Evolutionary conservation across 2,888 invertebrate species (phyloP), one percentile per base, ranked within the genome.

Genomic region (Acleris laterana): DNA sequence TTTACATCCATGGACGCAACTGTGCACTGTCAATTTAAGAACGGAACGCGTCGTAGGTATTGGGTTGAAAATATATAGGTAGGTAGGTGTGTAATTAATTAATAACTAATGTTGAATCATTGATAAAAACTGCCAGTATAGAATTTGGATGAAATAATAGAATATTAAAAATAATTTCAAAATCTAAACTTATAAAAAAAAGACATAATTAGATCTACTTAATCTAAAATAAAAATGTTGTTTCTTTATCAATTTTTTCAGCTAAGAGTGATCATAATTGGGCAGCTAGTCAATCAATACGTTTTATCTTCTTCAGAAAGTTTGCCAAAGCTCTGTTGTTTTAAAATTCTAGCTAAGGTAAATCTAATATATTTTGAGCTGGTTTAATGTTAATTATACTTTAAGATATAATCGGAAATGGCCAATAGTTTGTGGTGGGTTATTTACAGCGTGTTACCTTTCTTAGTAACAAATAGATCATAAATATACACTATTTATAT

Each of bases 261-360:
- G 3, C 17, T 46, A 55, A 60, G 1, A 49, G 19, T 44, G 49
- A 55, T 65, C 64, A 65, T 60, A 60, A 60, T 49, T 32, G 49
- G 53, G 52, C 53, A 58, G 49, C 64, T 65, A 65, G 64, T 65
- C 64, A 65, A 46, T 48, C 57, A 52, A 46, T 48, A 42, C 13
- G 57, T 46, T 42, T 53, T 63, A 38, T 59, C 38, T 48, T 59
- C 38, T n/a, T 62, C 44, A 52, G 49, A 48, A 62, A 58, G 9
- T 67, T 58, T 74, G 74, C 80, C 80, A 80, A 80, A 80, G 78
- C 75, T 77, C 74, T 71, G 71, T 72, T 71, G 68, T 69, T 71
- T 69, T 71, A 70, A 64, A 70, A 32, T 67, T 70, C 69, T 71
- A 68, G 63, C 52, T 68, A 50, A 59, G 58, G n/a, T 28, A 53